Base-by-base conservation (phyloP, 2,113 vertebrate species). In the Puntigrus tetrazona region DNA sequence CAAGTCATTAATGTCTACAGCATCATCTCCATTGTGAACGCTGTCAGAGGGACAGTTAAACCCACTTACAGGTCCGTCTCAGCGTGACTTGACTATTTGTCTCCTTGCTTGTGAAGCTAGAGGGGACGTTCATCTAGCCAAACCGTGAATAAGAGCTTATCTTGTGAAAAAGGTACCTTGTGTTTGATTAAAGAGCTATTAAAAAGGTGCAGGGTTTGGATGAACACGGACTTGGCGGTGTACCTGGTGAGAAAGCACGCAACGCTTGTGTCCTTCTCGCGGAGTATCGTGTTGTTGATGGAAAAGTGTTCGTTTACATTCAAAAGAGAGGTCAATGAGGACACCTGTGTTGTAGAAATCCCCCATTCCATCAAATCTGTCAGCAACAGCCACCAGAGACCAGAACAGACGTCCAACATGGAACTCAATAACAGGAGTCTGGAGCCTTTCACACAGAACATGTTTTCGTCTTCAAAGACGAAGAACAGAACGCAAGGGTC, bases 1-100 rank as follows among this genome's bases (percentile, higher is more conserved):
- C 72, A 92, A 91, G 93, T 92, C 89, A 87, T 92, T 91, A 91
- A 84, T 78, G 41, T 1, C 70, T 88, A 50, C 80, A 86, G 82
- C 45, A 38, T 91, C 87, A 87, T 86, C 82, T 74, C 77, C 79
- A 70, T 88, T 67, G 81, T 86, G 52, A 74, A 77, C 74, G 50
- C 91, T 93, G 91, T 92, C 75, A 82, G 55, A 38, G 81, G 47
- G 52, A 20, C 78, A 87, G 82, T 14, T 27, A 87, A 89, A 92
- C 91, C 47, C 90, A 88, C 91, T 92, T 91, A 79, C 47, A 90
- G 65, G 75, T 70, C 79, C 83, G 75, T 70, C 79, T 81, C 70
- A n/a, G 73, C 63, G 73, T 70, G 89, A 86, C 85, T 69, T 38
- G 47, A 90, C 91, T 89, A 83, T 81, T 92, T 90, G 87, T 78